phyloP scores from a whole-genome alignment of 2,113 vertebrate species.

The Amazona guildingii region DNA sequence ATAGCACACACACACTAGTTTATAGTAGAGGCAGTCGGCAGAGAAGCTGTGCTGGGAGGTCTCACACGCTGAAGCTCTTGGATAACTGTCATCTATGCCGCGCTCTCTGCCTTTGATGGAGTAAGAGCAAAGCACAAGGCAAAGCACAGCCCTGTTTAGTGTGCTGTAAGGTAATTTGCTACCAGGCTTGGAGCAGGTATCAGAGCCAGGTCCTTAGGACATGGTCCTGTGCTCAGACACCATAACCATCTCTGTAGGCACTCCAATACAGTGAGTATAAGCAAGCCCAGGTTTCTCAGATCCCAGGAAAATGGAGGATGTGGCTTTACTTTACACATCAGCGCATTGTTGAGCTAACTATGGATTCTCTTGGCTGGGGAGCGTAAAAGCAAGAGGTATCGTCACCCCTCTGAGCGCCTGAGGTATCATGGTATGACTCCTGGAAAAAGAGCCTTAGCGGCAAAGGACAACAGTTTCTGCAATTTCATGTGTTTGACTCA shows the following conservation, averaged over 20 bases:
- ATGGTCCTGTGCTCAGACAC: not conserved
- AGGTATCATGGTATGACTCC: not conserved
- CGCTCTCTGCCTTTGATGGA: not conserved
- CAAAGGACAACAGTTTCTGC: not conserved
- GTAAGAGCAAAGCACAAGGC: not conserved
- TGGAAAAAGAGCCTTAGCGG: not conserved
- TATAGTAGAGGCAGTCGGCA: not conserved
- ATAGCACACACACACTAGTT: conserved; percentile 5
- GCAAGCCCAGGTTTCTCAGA: not conserved
- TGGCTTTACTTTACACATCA: not conserved
- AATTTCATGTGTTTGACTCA: not conserved
- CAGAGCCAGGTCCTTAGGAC: not conserved
- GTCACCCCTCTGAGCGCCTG: not conserved
- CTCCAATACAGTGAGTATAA: fast-evolving
- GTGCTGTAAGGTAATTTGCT: not conserved
- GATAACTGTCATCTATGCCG: not conserved
- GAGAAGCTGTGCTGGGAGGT: conserved; percentile 13
- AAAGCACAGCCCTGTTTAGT: not conserved
- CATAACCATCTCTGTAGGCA: not conserved
- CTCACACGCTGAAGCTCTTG: not conserved
- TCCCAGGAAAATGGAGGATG: not conserved
- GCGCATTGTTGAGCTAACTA: not conserved
- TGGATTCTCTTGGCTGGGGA: not conserved
- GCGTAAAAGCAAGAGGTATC: not conserved
- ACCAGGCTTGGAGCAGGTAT: not conserved